Evolutionary conservation across 2,113 vertebrate genomes (phyloP), one percentile per base, ranked within the genome.

Genomic region (Numida meleagris): DNA sequence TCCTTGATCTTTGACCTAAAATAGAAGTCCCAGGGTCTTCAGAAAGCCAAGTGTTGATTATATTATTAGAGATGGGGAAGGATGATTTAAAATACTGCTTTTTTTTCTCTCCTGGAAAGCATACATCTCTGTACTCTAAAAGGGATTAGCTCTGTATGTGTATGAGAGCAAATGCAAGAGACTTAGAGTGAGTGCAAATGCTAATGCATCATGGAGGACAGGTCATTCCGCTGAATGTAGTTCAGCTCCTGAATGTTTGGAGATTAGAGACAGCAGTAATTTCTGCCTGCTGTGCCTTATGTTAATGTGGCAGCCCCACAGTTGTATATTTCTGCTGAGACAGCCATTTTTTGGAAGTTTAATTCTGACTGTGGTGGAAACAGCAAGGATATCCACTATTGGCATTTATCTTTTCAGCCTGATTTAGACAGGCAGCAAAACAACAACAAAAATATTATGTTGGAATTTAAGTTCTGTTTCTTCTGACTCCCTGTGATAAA

Each of bases 191-290:
- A 82, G 84, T 68, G 90, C 96, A 97, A 97, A 97, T 89, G 95
- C 95, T 95, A 96, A 97, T 98, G 96, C 94, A 98, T 98, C 98
- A 98, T 90, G 91, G 82, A 86, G 93, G 98, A 98, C 98, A 98
- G 98, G 97, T 97, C 97, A 98, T 98, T 98, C 97, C 15, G 5
- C 94, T 93, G 97, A 97, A 96, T 9, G 90, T 95, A 97, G 95
- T 94, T 72, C 84, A 93, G 97, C 94, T 97, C 96, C 98, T 97
- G 97, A 98, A 96, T 94, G 90, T 97, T 97, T 94, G 94, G 96
- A 98, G 98, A 98, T 98, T 98, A 98, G 97, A 95, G 90, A 63
- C 93, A 86, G 97, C 97, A 97, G 96, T 98, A 97, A 98, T 98
- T 98, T 96, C 96, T 98, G 95, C 83, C 97, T 97, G 97, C 97